Conservation (phyloP, 2,888 invertebrate species). For the Limnephilus marmoratus region DNA sequence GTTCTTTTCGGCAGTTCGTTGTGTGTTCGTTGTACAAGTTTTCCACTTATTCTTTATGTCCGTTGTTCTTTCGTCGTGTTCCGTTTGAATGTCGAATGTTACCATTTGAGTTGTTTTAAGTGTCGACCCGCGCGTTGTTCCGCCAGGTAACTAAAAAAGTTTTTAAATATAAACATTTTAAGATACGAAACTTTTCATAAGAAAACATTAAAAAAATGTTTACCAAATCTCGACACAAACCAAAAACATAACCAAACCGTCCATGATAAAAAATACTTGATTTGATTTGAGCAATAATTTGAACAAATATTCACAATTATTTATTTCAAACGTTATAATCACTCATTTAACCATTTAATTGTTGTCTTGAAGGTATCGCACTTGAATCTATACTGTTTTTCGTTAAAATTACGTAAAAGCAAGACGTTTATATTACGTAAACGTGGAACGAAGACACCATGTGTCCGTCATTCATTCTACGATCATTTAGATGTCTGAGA, state of each 20-base stretch:
- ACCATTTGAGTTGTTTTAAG: constrained; percentile 46
- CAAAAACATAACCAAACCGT: not conserved
- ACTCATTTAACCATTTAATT: not conserved
- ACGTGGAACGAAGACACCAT: not conserved
- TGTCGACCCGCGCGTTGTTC: constrained; percentile 51
- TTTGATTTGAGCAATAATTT: not conserved
- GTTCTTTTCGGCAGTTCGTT: constrained; percentile 56
- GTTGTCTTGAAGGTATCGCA: not conserved
- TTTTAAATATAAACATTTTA: constrained; percentile 22
- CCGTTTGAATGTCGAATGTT: constrained; percentile 44
- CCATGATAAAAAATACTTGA: not conserved
- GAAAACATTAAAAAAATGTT: not conserved
- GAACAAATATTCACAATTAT: not conserved
- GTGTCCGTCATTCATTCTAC: not conserved
- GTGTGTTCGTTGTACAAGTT: constrained; percentile 57
- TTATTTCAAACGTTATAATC: not conserved
- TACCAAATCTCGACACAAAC: not conserved
- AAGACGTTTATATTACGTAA: not conserved
- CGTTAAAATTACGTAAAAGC: not conserved
- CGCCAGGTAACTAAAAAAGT: constrained; percentile 44
- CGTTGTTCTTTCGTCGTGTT: constrained; percentile 52
- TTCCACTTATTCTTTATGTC: constrained; percentile 46
- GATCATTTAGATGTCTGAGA: not conserved
- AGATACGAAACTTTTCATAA: constrained; percentile 13
- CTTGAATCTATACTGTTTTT: not conserved